phyloP scores from a whole-genome alignment of 1,140 invertebrate genomes.

The Papilio aristodemus region DNA sequence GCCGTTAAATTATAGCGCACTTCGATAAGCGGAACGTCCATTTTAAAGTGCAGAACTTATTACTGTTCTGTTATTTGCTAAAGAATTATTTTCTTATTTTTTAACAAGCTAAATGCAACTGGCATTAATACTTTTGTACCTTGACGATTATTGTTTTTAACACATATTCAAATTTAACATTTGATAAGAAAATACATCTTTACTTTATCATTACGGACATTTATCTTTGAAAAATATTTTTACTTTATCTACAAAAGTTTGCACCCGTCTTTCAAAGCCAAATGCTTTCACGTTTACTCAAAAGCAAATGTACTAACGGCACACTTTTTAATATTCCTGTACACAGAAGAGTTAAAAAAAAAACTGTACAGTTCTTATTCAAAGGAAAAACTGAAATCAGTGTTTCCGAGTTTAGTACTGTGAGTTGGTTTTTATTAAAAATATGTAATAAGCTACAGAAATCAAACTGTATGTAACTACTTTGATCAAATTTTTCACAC shows the following conservation, averaged over 20 bases:
- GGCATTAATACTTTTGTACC: no score
- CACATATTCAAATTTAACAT: not conserved
- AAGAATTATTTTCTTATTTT: not conserved
- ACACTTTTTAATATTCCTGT: conserved; percentile 22
- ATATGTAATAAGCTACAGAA: not conserved
- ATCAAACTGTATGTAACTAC: not conserved
- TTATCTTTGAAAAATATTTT: conserved; percentile 16
- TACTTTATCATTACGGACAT: not conserved
- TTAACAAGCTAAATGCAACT: no score
- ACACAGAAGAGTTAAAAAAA: conserved; percentile 11
- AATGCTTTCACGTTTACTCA: conserved; percentile 15
- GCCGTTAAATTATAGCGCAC: conserved; percentile 25
- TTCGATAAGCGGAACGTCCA: conserved; percentile 20
- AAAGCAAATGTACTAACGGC: conserved; percentile 22
- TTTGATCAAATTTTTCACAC: not conserved
- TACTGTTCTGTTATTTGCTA: conserved; percentile 6
- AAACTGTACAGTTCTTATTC: conserved; percentile 5
- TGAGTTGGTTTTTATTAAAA: not conserved
- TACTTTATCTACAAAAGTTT: conserved; percentile 7
- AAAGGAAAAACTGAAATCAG: conserved; percentile 17
- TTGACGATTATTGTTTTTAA: no score
- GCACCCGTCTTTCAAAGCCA: conserved; percentile 19
- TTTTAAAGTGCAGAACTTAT: conserved; percentile 25
- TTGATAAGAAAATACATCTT: not conserved
- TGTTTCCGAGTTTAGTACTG: conserved; percentile 5